Evolutionary conservation across 2,113 vertebrate species (phyloP), one percentile per base, ranked within the genome.

Genomic region (Nibea albiflora): DNA sequence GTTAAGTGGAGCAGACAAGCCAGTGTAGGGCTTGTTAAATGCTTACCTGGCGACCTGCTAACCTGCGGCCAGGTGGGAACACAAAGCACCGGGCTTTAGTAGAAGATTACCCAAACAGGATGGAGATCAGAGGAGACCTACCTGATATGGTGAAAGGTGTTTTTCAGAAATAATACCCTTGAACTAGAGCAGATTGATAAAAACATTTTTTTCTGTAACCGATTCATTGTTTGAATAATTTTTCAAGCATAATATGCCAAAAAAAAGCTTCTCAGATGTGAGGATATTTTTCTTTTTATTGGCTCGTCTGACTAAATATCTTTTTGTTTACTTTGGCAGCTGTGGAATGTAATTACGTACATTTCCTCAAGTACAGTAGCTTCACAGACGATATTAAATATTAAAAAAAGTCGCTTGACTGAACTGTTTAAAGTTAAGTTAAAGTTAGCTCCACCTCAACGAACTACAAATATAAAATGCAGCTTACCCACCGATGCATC

Each of bases 1-100:
- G 95, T 95, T 95, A 95, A 95, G 94, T 95, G 94, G 93, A 85
- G 89, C 89, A 95, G 92, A 92, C 95, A 91, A 85, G 87, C 74
- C 70, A 80, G 39, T 65, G 86, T 85, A 90, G 85, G 79, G 71
- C 78, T 92, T 90, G 91, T 91, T 93, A 87, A 90, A 91, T 86
- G 88, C 88, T 89, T 90, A 93, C 92, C 86, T 90, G 88, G 69
- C 10, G 80, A 88, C 85, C 85, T 86, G 88, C 91, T 92, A 73
- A 94, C 93, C 93, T 92, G 93, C 42, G 35, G 84, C 93, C 94
- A 94, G 93, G 92, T 95, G 93, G 91, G 88, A 84, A 63, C 85
- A 94, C 92, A 93, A 93, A 93, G 90, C 85, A 49, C 16, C 10
- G 1, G 47, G 84, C 17, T 89, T 91, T 78, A 81, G 70, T 64